Conservation (phyloP, 2,888 invertebrate species). For the Carcina quercana region DNA sequence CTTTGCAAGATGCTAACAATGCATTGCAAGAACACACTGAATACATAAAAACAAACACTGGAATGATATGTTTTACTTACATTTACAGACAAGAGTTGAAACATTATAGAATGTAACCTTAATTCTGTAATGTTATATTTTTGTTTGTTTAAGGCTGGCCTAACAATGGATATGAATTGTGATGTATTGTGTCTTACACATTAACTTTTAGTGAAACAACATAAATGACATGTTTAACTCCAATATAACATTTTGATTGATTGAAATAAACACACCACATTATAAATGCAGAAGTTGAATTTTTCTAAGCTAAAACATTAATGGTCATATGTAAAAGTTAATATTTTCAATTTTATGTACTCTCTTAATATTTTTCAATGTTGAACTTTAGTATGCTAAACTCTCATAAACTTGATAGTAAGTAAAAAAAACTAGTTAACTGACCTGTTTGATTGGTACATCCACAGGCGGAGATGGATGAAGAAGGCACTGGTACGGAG, state of each 20-base stretch:
- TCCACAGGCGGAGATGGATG: slow-evolving; percentile 68
- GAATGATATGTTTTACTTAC: slow-evolving; percentile 6
- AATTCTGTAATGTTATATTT: slow-evolving; percentile 3
- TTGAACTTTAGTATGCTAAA: background rate
- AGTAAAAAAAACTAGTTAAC: background rate
- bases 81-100: too few species aligned
- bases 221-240: too few species aligned
- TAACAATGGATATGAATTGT: slow-evolving; percentile 1
- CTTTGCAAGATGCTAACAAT: background rate
- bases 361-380: too few species aligned
- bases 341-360: slow-evolving; percentile 1
- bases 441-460: slow-evolving; percentile 8
- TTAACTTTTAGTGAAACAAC: too few species aligned
- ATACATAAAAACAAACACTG: slow-evolving; percentile 2
- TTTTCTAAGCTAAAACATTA: too few species aligned
- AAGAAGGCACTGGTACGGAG: slow-evolving; percentile 60
- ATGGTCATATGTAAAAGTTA: too few species aligned
- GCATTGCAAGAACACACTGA: background rate
- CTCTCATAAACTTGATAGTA: background rate
- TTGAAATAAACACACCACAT: too few species aligned
- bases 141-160: background rate
- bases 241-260: too few species aligned
- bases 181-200: too few species aligned
- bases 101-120: slow-evolving; percentile 4
- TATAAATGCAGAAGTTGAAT: too few species aligned